Base-by-base conservation (phyloP, 2,113 vertebrate genomes). In the Talpa occidentalis region DNA sequence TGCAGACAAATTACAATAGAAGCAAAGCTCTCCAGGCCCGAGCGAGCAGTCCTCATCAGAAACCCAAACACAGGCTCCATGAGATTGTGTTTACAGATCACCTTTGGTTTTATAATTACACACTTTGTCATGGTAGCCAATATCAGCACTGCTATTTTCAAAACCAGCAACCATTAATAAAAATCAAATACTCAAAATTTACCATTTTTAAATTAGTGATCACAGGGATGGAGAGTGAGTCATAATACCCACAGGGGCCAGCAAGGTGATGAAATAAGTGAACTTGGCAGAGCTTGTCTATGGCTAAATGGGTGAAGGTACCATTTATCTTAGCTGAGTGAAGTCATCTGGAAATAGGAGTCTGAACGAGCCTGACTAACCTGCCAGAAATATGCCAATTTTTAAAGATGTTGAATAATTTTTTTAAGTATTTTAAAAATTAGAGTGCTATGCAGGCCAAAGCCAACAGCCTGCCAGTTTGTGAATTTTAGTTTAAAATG, bases 401-500 rank as follows among this genome's bases (percentile, higher is more conserved):
- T 86, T 56, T 54, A 60, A 74, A 49, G 14, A 74, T 40, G 56
- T 44, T 59, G 87, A 85, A 83, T 79, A 66, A 44, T 91, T 72
- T 64, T 64, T 10, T 19, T 59, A 91, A 73, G 21, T 64, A 49
- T 76, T 91, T 86, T 10, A 16, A 88, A 89, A 94, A 91, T 89
- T 89, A 60, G 88, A 93, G 79, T 93, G 44, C 10, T 44, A 52
- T 54, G 10, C 32, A 86, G n/a, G 37, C 64, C 90, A 95, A 88
- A 70, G 82, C 66, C 94, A 93, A 89, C 76, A 93, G 70, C 74
- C 60, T 96, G 52, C 12, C 40, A 87, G 40, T 93, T 72, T 92
- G 60, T 88, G 73, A 94, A 83, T 96, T 95, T 96, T 80, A 62
- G 70, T 56, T 94, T 93, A 73, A 96, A 92, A 78, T 93, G n/a